These are phyloP conservation scores for Gymnoscelis rufifasciata DNA, from an alignment of 2,888 invertebrate species.

Conservation along the genomic window DNA sequence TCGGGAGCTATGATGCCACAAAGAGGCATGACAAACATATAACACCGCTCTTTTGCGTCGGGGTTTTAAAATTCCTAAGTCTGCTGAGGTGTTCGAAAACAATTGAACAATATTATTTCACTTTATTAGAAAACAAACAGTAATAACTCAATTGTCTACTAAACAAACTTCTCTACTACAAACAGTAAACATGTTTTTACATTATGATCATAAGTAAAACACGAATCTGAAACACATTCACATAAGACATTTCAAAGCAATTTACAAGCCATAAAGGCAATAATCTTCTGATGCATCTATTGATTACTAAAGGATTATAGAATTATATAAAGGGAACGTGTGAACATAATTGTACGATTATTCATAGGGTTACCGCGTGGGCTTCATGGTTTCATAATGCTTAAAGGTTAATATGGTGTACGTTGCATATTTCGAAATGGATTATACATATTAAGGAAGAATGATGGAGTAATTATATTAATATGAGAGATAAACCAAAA, in stretches of 20 bases:
- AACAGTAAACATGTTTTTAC: no score
- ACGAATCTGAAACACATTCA: neutral
- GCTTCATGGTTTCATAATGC: conserved; percentile 13
- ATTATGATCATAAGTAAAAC: neutral
- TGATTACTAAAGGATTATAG: conserved; percentile 10
- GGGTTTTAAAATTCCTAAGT: no score
- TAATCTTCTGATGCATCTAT: conserved; percentile 9
- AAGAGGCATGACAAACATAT: no score
- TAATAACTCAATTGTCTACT: no score
- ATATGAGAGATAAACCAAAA: no score
- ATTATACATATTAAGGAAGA: neutral
- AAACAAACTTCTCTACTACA: no score
- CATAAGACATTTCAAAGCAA: neutral
- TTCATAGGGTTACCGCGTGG: conserved; percentile 22
- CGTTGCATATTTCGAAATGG: neutral
- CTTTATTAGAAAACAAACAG: no score
- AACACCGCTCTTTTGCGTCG: no score
- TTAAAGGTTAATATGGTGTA: conserved; percentile 6
- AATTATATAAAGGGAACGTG: conserved; percentile 19
- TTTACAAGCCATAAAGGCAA: conserved; percentile 8
- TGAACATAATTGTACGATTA: conserved; percentile 24
- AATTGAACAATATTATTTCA: no score
- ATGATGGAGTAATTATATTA: neutral
- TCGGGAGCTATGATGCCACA: no score
- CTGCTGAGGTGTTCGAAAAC: no score